phyloP scores from a whole-genome alignment of 2,797 vertebrate genomes.

The Poecilia wingei region DNA sequence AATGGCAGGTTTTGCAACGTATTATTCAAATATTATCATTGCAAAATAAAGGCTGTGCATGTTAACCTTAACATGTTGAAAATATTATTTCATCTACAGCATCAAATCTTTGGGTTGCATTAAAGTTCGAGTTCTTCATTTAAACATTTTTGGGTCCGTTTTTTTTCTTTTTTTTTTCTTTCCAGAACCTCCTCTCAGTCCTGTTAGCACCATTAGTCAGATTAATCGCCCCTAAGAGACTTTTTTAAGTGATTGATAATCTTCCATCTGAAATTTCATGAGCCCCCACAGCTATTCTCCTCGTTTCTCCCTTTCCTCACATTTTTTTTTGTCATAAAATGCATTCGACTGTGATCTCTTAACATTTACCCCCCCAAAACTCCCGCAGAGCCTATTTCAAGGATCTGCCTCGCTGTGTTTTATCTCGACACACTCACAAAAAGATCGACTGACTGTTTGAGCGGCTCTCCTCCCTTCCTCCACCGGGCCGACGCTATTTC shows the following conservation, averaged over 20 bases:
- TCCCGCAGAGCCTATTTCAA: slow-evolving; percentile 60
- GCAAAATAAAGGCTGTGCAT: slow-evolving; percentile 18
- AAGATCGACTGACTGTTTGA: slow-evolving; percentile 53
- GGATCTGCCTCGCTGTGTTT: slow-evolving; percentile 74
- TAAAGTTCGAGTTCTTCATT: slow-evolving; percentile 23
- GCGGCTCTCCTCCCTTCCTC: slow-evolving; percentile 66
- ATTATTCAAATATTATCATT: not conserved
- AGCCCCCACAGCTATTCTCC: slow-evolving; percentile 50
- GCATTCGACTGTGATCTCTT: slow-evolving; percentile 73
- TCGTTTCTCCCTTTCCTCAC: slow-evolving; percentile 68
- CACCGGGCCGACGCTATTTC: slow-evolving; percentile 58
- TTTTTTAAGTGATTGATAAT: slow-evolving; percentile 74
- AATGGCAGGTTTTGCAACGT: not conserved
- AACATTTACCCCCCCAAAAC: slow-evolving; percentile 35
- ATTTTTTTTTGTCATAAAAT: slow-evolving; percentile 77
- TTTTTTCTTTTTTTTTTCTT: not conserved
- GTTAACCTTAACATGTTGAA: not conserved
- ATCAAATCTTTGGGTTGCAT: slow-evolving; percentile 7
- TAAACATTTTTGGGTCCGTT: slow-evolving; percentile 1
- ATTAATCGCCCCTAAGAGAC: slow-evolving; percentile 73
- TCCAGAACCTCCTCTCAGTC: slow-evolving; percentile 30
- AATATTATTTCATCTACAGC: slow-evolving; percentile 11
- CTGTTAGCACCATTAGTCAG: slow-evolving; percentile 59
- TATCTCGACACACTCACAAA: slow-evolving; percentile 67
- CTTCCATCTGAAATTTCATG: slow-evolving; percentile 66